Evolutionary conservation across 2,888 invertebrate genomes (phyloP).

Genomic region (Spisula subtruncata): DNA sequence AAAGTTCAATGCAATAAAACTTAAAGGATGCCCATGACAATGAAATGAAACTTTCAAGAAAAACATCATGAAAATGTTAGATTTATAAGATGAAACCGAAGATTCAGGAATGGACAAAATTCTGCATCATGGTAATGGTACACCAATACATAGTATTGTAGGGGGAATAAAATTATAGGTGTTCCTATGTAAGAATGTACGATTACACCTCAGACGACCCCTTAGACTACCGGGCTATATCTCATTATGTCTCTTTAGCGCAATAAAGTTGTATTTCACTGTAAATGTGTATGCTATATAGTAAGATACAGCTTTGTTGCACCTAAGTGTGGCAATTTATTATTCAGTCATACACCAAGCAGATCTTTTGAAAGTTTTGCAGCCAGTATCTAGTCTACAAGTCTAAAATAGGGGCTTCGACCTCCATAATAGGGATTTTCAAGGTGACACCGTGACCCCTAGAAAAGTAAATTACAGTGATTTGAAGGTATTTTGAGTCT

Average conservation of each 20-base stretch:
- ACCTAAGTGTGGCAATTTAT: too few species aligned
- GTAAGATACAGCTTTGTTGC: too few species aligned
- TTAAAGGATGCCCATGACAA: too few species aligned
- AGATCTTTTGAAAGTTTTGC: background rate
- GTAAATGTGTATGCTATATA: too few species aligned
- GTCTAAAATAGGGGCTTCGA: background rate
- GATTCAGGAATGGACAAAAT: background rate
- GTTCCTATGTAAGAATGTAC: background rate
- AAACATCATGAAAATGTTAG: too few species aligned
- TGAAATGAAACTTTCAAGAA: too few species aligned
- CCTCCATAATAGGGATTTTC: constrained; percentile 13
- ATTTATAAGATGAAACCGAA: background rate
- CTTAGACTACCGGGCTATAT: too few species aligned
- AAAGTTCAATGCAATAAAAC: too few species aligned
- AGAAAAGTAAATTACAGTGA: background rate
- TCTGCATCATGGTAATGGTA: background rate
- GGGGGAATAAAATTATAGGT: background rate
- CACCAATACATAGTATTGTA: background rate
- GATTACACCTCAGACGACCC: background rate
- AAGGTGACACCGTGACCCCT: constrained; percentile 1
- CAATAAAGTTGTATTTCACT: too few species aligned
- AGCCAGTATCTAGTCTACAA: background rate
- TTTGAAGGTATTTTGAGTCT: background rate
- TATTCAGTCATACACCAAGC: background rate
- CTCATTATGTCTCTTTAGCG: too few species aligned